Base-by-base conservation (phyloP, 2,113 vertebrate genomes). In the Irena cyanogastra region DNA sequence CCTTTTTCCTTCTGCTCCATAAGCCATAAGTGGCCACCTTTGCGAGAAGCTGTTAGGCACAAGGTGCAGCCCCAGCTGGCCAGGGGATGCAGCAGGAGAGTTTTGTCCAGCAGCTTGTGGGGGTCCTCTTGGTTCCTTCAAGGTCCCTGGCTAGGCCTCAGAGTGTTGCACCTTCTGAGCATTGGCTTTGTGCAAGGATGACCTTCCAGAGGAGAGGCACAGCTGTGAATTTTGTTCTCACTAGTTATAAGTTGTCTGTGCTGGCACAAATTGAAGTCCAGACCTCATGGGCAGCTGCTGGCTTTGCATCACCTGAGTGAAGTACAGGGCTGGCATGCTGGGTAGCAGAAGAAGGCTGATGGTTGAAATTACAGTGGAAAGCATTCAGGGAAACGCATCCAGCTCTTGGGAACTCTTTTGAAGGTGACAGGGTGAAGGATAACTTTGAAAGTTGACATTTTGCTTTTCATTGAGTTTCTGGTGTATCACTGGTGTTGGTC, bases 401-500 rank as follows among this genome's bases (percentile, higher is more conserved):
- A 77, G 14, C 23, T 85, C 33, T 35, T 37, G 41, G 64, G 16
- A 42, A 59, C 71, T 61, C 50, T 70, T 95, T 64, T 49, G 68
- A 70, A 68, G 41, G 37, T 31, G 78, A 28, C 6, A 71, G 21
- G 13, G 39, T 0, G 3, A 83, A 83, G 22, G 22, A 12, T 54
- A 86, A 35, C 28, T 91, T 88, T 52, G 57, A 61, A 91, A 77
- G 37, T 0, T 71, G 53, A 47, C 14, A 17, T 80, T 88, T 93
- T 85, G 30, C 23, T 83, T 87, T 95, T 80, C 3, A 0, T 53
- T 57, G n/a, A 16, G 44, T 72, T 86, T 76, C 27, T 86, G 35
- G 10, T 3, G 0, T 61, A 16, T 57, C 35, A 22, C 6, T 47
- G 19, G 13, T 44, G 49, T 72, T 0, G 1, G 72, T 81, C 33